Evolutionary conservation across 2,797 vertebrate species (phyloP), one percentile per base, ranked within the genome.

Genomic region (Sebastes cheni): DNA sequence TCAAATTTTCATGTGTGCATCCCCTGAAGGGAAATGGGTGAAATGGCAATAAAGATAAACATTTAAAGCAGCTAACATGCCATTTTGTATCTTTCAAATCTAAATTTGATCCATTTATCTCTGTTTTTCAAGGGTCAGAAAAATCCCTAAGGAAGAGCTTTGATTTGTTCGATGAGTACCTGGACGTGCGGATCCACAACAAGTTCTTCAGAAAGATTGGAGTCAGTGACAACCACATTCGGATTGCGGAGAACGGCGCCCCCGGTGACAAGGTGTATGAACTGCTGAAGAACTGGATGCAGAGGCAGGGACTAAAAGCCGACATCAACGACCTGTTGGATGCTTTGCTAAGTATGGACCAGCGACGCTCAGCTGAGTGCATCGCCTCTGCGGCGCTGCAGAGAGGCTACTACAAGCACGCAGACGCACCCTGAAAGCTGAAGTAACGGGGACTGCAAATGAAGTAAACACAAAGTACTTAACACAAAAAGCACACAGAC

Each of bases 161-260:
- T 1, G 95, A 96, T 73, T 65, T 96, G 77, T 96, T 96, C 6
- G 95, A 96, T 25, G 93, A 95, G 81, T 87, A 86, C 70, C 88
- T 96, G 91, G 95, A 96, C 1, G 91, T 96, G 13, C 92, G 93
- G 87, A 93, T 95, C 83, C 95, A 96, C 72, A 96, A 96, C 92
- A 96, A 95, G 89, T 96, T 96, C 91, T 96, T 96, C 91, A 79
- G 96, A n/a, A 80, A 83, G 88, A 95, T 96, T 3, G 95, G 96
- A 2, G 90, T 96, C 76, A 95, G 83, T 2, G 96, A 96, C 90
- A 96, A 96, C 89, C 85, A 90, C 77, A 96, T 96, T 32, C 94
- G 93, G 16, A 93, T 93, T 1, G 95, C 95, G 0, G 95, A 96
- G 86, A 92, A 73, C 9, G 90, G 91, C 27, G 14, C 90, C 46